A percentile compares a stretch with the other conserved stretches of the same genome.
These are phyloP conservation scores for Argya squamiceps DNA, from an alignment of 2,797 vertebrate species.

Conservation along the genomic window DNA sequence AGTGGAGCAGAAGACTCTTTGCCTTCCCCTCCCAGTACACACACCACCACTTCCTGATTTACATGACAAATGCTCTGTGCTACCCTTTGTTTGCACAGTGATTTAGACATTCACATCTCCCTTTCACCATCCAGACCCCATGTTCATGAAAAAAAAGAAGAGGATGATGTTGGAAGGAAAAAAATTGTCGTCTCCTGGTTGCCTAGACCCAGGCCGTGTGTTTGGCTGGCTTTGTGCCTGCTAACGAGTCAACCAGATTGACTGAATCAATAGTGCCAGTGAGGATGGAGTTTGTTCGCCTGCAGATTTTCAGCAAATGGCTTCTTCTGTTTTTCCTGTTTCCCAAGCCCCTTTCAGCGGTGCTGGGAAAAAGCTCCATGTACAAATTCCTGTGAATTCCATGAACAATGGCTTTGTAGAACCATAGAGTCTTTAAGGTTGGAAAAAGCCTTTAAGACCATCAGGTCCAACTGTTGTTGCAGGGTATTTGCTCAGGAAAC, in stretches of 20 bases:
- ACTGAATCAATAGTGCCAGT: slow-evolving; percentile 56
- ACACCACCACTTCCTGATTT: slow-evolving; percentile 52
- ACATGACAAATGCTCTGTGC: slow-evolving; percentile 56
- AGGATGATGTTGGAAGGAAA: neutral
- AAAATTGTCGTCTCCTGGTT: slow-evolving; percentile 35
- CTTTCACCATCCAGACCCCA: slow-evolving; percentile 12
- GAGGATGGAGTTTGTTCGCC: slow-evolving; percentile 49
- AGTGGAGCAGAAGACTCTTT: slow-evolving; percentile 10
- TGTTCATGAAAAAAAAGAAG: neutral
- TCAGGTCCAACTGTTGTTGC: accelerated
- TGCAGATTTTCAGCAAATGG: slow-evolving; percentile 45
- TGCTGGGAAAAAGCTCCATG: neutral
- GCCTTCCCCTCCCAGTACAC: neutral
- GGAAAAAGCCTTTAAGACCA: neutral
- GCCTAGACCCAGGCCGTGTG: slow-evolving; percentile 63
- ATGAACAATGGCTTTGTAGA: neutral
- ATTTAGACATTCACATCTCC: slow-evolving; percentile 47
- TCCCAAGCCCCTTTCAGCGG: neutral
- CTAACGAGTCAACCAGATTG: slow-evolving; percentile 63
- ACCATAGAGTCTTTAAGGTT: neutral
- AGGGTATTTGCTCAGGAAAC: neutral
- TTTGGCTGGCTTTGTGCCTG: slow-evolving; percentile 55
- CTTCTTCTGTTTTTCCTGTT: slow-evolving; percentile 1
- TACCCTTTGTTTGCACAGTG: slow-evolving; percentile 53
- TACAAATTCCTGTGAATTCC: neutral